phyloP scores from a whole-genome alignment of 37 sponge, comb jelly and placozoan species.

The Sycon ciliatum region DNA sequence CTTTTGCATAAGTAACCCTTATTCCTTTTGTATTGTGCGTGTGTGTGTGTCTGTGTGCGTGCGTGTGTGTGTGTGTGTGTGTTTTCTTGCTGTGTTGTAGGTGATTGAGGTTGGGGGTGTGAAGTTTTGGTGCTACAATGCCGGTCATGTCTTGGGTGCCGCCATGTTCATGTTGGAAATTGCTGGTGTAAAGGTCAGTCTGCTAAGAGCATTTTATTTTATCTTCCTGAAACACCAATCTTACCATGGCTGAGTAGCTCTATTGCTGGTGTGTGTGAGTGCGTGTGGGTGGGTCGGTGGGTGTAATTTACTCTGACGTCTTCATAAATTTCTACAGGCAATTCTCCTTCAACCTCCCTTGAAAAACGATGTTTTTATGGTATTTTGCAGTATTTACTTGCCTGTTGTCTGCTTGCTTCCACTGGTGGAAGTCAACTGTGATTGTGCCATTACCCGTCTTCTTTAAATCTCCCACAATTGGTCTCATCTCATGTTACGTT shows the following conservation, averaged over 20 bases:
- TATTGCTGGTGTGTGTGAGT: too few species aligned
- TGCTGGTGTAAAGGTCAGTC: constrained; percentile 85
- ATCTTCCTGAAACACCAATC: too few species aligned
- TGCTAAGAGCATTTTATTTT: too few species aligned
- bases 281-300: too few species aligned
- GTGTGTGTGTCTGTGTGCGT: constrained; percentile 5
- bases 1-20: too few species aligned
- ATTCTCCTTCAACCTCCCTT: background rate
- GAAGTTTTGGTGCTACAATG: constrained; percentile 89
- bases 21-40: background rate
- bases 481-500: too few species aligned
- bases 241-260: too few species aligned
- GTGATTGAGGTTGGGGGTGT: constrained; percentile 90
- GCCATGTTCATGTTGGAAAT: constrained; percentile 99
- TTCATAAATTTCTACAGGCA: background rate
- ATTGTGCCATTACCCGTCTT: too few species aligned
- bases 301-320: background rate
- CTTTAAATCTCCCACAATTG: too few species aligned
- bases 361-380: background rate
- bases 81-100: constrained; percentile 11
- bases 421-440: too few species aligned
- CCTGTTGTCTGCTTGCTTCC: background rate
- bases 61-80: constrained; percentile 1
- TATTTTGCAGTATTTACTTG: background rate
- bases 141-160: constrained; percentile 96